Base-by-base conservation (phyloP, 2,113 vertebrate species). In the Gobiocypris rarus region DNA sequence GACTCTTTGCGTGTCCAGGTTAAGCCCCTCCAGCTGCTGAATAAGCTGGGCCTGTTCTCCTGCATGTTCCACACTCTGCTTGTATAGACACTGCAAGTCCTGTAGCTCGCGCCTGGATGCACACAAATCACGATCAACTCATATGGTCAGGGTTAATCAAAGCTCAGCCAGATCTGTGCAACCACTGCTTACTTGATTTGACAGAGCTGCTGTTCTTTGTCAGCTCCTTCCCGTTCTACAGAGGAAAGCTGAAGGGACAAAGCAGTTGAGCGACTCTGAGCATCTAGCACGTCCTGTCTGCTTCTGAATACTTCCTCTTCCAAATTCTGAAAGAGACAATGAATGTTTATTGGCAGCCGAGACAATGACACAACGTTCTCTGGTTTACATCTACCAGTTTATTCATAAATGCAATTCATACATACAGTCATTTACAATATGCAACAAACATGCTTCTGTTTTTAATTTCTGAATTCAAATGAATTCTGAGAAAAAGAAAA, bases 1-100 rank as follows among this genome's bases (percentile, higher is more conserved):
- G 84, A 96, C 94, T 91, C 93, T 95, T 59, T 97, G 96, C 3
- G 95, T 93, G 87, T 96, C 96, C 78, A 94, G 92, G 90, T 95
- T 96, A 87, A 98, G 95, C 86, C 93, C 88, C 88, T 98, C 96
- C 89, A 97, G 94, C 86, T 98, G 95, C 90, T 94, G 94, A 92
- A 99, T 97, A 84, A 98, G 92, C 85, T 96, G 92, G 75, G 94
- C 93, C 89, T 98, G 97, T 90, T 97, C 95, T 24, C 91, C 88
- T 82, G 93, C 92, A 63, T 97, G 95, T 58, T 94, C 92, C 17
- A 77, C 89, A 85, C 95, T 97, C 91, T 96, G 95, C 81, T 89
- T 93, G 87, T 97, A 97, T 85, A 96, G 92, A 84, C 91, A 92
- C 92, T 95, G 95, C 86, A 96, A 89, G 76, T 96, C 94, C 86